Evolutionary conservation across 2,888 invertebrate genomes (phyloP).

Genomic region (Drosophila koepferae): DNA sequence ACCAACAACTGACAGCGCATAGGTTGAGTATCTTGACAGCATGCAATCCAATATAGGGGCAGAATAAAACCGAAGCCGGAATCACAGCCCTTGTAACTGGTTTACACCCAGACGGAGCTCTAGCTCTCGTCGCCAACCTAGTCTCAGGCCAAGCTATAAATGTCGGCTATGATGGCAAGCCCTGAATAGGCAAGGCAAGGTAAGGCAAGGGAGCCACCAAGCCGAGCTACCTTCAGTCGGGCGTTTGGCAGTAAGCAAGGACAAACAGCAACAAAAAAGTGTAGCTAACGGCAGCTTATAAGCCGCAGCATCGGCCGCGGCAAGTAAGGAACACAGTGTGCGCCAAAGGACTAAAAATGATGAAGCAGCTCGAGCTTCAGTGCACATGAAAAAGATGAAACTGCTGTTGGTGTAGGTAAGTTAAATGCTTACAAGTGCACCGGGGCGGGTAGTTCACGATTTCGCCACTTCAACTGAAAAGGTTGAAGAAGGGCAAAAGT

Average conservation of each 20-base stretch:
- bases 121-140: background rate
- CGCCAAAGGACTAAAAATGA: slow-evolving; percentile 69
- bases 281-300: slow-evolving; percentile 56
- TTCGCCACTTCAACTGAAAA: slow-evolving; percentile 58
- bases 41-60: slow-evolving; percentile 50
- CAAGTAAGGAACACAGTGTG: slow-evolving; percentile 31
- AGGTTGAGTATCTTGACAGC: slow-evolving; percentile 60
- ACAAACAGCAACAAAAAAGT: slow-evolving; percentile 46
- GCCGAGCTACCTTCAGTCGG: slow-evolving; percentile 40
- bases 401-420: slow-evolving; percentile 55
- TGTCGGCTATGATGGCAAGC: slow-evolving; percentile 43
- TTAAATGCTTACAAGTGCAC: slow-evolving; percentile 59
- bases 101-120: background rate
- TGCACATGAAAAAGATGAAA: slow-evolving; percentile 76
- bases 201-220: slow-evolving; percentile 11
- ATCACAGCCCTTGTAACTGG: background rate
- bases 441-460: slow-evolving; percentile 40
- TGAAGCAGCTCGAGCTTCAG: slow-evolving; percentile 61
- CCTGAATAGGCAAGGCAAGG: slow-evolving; percentile 2
- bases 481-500: slow-evolving; percentile 32
- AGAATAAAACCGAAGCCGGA: slow-evolving; percentile 51
- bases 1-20: slow-evolving; percentile 51
- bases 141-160: slow-evolving; percentile 16
- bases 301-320: slow-evolving; percentile 55
- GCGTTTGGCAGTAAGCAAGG: slow-evolving; percentile 61